These are phyloP conservation scores for Aromia moschata DNA, from an alignment of 2,888 invertebrate genomes.

Conservation along the genomic window DNA sequence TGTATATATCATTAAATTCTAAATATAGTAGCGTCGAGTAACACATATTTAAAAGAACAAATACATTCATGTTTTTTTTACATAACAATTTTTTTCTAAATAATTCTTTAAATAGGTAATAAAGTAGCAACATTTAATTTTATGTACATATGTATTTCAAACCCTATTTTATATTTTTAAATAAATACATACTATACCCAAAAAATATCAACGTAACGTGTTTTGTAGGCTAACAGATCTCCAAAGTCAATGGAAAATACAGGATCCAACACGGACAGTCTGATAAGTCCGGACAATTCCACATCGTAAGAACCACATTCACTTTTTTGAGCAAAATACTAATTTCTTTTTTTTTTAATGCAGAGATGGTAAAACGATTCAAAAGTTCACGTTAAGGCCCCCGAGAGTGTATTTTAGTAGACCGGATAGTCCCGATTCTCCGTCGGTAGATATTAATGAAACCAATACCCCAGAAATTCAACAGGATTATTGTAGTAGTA, in stretches of 20 bases:
- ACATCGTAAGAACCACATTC: constrained; percentile 22
- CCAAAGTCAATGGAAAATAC: constrained; percentile 23
- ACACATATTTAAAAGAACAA: too few species aligned
- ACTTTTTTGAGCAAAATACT: background rate
- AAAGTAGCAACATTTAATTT: too few species aligned
- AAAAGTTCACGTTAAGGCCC: constrained; percentile 38
- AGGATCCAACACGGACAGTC: constrained; percentile 5
- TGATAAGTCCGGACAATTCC: constrained; percentile 4
- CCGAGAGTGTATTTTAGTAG: constrained; percentile 26
- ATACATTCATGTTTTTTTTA: too few species aligned
- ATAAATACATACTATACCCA: too few species aligned
- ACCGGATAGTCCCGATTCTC: constrained; percentile 40
- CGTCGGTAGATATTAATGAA: constrained; percentile 27
- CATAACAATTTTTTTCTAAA: too few species aligned
- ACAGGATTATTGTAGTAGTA: background rate
- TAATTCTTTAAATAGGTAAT: too few species aligned
- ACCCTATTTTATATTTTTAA: too few species aligned
- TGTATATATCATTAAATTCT: too few species aligned
- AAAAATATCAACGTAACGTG: too few species aligned
- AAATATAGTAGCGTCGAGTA: too few species aligned
- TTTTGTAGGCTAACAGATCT: constrained; percentile 18
- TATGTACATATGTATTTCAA: too few species aligned
- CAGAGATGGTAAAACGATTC: constrained; percentile 35
- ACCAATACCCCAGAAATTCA: background rate
- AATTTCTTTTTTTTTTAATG: constrained; percentile 22